These are phyloP conservation scores for Margarornis squamiger DNA, from an alignment of 2,797 vertebrate species.

Conservation along the genomic window DNA sequence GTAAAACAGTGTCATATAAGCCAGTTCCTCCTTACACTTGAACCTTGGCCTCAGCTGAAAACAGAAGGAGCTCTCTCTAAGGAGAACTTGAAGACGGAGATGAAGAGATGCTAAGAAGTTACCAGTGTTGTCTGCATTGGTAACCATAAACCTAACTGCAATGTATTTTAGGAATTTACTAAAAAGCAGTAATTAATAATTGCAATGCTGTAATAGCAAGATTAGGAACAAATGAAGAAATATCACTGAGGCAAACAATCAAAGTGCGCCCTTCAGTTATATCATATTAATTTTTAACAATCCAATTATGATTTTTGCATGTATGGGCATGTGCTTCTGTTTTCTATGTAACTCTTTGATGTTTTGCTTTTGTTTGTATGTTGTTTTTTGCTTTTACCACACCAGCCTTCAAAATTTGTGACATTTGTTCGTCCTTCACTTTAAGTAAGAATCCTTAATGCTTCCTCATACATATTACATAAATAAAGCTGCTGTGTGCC, in stretches of 20 bases:
- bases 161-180: not conserved
- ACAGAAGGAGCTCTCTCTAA: not conserved
- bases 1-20: not conserved
- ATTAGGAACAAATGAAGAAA: not conserved
- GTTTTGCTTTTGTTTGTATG: not conserved
- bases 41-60: not conserved
- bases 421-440: not conserved
- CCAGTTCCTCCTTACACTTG: not conserved
- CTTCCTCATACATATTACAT: not conserved
- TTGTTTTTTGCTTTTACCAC: not conserved
- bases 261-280: not conserved
- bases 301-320: not conserved
- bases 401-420: not conserved
- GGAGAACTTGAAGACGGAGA: not conserved
- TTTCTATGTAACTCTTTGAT: not conserved
- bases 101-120: not conserved
- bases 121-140: not conserved
- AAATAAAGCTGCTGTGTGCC: not conserved
- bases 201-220: not conserved
- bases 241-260: not conserved
- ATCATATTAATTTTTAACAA: not conserved
- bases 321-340: not conserved
- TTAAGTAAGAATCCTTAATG: not conserved
- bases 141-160: not conserved
- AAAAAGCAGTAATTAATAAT: not conserved